These are phyloP conservation scores for Cotesia chilonis DNA, from an alignment of 1,140 invertebrate species.

Conservation along the genomic window DNA sequence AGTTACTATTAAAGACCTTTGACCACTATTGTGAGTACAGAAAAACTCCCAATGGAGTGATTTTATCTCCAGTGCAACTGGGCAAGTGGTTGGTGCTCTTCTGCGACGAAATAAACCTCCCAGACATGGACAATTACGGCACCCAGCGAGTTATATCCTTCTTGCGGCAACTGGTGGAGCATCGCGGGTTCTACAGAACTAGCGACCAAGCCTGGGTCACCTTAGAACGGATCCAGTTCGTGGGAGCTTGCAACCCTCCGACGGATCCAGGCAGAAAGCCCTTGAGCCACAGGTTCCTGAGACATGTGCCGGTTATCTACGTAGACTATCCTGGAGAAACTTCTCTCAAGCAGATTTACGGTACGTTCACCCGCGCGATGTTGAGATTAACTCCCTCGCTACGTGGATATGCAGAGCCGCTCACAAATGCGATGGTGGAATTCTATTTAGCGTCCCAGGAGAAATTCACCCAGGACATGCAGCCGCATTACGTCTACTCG, in stretches of 20 bases:
- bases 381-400: constrained; percentile 89
- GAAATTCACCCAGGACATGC: constrained; percentile 99
- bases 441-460: constrained; percentile 98
- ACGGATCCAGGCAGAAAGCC: constrained; percentile 99
- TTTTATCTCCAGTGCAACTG: constrained; percentile 93
- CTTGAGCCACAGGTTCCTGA: constrained; percentile 90
- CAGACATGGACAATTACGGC: constrained; percentile 98
- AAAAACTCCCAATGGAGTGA: constrained; percentile 96
- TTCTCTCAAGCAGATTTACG: constrained; percentile 98
- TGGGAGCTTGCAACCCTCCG: constrained; percentile 99
- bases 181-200: constrained; percentile 89
- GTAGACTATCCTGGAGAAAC: constrained; percentile 99
- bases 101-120: constrained; percentile 99
- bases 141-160: constrained; percentile 99
- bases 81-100: constrained; percentile 99
- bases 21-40: constrained; percentile 99
- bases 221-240: constrained; percentile 98
- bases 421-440: constrained; percentile 99
- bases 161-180: constrained; percentile 95
- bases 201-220: constrained; percentile 97
- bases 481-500: constrained; percentile 99
- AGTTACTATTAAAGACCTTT: constrained; percentile 97
- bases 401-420: constrained; percentile 91
- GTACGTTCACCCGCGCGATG: constrained; percentile 98
- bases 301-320: constrained; percentile 98